These are phyloP conservation scores for Coenonympha arcania DNA, from an alignment of 2,888 invertebrate species.

Conservation along the genomic window DNA sequence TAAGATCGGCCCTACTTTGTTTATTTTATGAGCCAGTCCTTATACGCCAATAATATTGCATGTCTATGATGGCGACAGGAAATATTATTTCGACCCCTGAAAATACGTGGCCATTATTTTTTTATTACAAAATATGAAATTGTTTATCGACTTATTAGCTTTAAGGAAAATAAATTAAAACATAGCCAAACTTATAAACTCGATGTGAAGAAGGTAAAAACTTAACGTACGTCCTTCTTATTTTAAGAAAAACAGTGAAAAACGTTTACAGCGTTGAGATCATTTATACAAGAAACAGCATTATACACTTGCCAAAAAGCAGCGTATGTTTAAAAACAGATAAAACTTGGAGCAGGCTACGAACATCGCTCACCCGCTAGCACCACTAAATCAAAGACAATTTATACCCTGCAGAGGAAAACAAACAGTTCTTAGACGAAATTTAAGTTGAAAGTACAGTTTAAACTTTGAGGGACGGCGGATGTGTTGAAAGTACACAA, in stretches of 20 bases:
- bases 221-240: neutral
- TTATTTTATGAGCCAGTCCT: too few relatives aligned
- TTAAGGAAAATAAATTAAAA: too few relatives aligned
- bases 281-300: too few relatives aligned
- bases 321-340: constrained; percentile 13
- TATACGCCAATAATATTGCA: too few relatives aligned
- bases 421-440: constrained; percentile 12
- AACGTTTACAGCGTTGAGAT: neutral
- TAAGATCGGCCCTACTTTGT: too few relatives aligned
- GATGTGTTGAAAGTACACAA: constrained; percentile 1
- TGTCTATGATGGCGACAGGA: constrained; percentile 42
- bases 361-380: constrained; percentile 15
- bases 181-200: too few relatives aligned
- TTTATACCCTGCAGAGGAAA: constrained; percentile 17
- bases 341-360: constrained; percentile 15
- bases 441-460: constrained; percentile 3
- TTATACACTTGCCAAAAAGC: constrained; percentile 6
- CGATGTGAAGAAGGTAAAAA: too few relatives aligned
- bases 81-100: constrained; percentile 4
- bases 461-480: constrained; percentile 1
- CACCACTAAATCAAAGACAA: constrained; percentile 20
- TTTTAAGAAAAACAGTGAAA: neutral
- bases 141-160: neutral
- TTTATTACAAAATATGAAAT: neutral
- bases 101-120: constrained; percentile 3